Evolutionary conservation across 2,113 vertebrate species (phyloP), one percentile per base, ranked within the genome.

Genomic region (Hemicordylus capensis): DNA sequence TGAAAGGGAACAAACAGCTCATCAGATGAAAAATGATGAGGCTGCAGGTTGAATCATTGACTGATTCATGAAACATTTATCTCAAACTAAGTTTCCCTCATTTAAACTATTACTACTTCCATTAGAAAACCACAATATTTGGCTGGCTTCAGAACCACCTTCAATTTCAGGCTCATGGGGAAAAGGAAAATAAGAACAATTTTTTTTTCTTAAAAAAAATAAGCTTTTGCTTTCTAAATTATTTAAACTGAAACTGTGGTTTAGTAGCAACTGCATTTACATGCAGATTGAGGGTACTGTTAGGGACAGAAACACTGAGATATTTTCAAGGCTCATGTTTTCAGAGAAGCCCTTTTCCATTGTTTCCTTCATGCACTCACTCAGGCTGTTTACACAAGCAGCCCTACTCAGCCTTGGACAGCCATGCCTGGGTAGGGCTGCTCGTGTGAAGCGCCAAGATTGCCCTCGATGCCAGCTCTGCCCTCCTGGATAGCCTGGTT

Each of bases 1-100:
- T 5, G 88, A 39, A 67, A 83, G 0, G 0, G 89, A 93, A 92
- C 39, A 79, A 93, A 90, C 7, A 2, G 74, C 81, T 90, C 80
- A 89, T 90, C 85, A 72, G 80, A 56, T 58, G 85, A 90, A 91
- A 94, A 91, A 81, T 88, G 51, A 91, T 88, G 87, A 90, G 58
- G 7, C 17, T 92, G 80, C 83, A 90, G 42, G 44, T 54, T 69
- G 76, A 80, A 76, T 42, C 75, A 88, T 85, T 7, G 14, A 90
- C 78, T 83, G 69, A 89, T 88, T 80, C 73, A 44, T 24, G 31
- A 56, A 88, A 89, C 0, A 1, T 87, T 84, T 89, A 84, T 88
- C 42, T 83, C 22, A 12, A 42, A n/a, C n/a, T n/a, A n/a, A 31
- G 9, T n/a, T 73, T 42, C 67, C 34, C 24, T 48, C 31, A 46